phyloP scores from a whole-genome alignment of 2,888 invertebrate species.

The Apotomis turbidana region DNA sequence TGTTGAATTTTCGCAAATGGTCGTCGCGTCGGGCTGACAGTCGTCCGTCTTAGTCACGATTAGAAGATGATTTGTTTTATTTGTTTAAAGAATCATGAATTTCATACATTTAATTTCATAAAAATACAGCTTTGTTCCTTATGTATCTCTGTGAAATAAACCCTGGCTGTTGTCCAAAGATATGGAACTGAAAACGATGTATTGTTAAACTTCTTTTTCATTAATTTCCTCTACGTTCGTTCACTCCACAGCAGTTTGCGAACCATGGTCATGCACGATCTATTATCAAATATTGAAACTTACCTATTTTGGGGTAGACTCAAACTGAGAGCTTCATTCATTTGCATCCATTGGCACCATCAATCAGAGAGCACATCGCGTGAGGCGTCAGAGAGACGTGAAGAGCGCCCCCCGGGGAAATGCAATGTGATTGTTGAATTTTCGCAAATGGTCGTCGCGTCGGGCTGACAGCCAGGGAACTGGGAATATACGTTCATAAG shows the following conservation, averaged over 20 bases:
- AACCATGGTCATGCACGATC: no score
- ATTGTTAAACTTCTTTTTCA: no score
- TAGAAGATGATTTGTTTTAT: no score
- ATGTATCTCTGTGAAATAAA: no score
- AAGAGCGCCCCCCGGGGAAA: conserved; percentile 55
- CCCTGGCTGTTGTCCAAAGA: no score
- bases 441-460: conserved; percentile 56
- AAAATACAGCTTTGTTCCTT: no score
- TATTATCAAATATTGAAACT: not conserved
- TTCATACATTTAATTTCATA: no score
- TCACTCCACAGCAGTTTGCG: no score
- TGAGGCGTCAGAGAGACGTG: conserved; percentile 49
- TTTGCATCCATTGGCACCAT: conserved; percentile 39
- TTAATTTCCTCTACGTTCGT: no score
- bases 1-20: conserved; percentile 64
- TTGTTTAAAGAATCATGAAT: no score
- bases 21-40: conserved; percentile 51
- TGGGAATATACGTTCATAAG: conserved; percentile 42
- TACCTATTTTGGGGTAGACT: not conserved
- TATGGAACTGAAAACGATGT: no score
- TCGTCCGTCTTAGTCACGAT: conserved; percentile 7
- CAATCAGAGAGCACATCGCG: conserved; percentile 48
- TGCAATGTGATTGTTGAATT: conserved; percentile 61
- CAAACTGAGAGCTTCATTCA: conserved; percentile 3
- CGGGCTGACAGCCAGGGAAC: conserved; percentile 51